Conservation (phyloP, 2,113 vertebrate genomes). For the Equus quagga region DNA sequence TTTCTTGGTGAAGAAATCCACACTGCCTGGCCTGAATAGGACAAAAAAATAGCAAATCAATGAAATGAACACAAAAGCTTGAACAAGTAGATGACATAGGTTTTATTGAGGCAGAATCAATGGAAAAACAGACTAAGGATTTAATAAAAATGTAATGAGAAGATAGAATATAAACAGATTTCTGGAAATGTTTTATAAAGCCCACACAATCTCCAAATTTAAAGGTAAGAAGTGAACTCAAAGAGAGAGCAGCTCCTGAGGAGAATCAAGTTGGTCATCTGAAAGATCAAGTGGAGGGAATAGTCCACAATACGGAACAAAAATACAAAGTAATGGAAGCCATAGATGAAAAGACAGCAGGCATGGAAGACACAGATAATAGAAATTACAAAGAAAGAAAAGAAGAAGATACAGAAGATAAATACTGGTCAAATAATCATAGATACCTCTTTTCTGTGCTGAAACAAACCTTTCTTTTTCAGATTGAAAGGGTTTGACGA, state of each 20-base stretch:
- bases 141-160: neutral
- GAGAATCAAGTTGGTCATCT: neutral
- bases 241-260: neutral
- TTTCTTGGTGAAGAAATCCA: neutral
- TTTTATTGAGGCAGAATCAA: neutral
- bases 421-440: neutral
- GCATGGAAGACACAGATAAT: neutral
- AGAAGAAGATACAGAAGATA: neutral
- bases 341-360: neutral
- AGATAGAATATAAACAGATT: neutral
- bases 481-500: neutral
- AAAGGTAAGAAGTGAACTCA: neutral
- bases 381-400: neutral
- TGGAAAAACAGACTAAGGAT: neutral
- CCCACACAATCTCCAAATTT: neutral
- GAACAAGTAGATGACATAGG: neutral
- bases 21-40: neutral
- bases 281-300: neutral
- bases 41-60: neutral
- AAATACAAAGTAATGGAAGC: neutral
- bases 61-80: neutral
- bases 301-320: neutral
- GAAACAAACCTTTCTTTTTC: neutral
- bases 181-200: neutral
- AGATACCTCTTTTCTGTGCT: neutral